Base-by-base conservation (phyloP, 1,140 invertebrate genomes). In the Anastrepha obliqua region DNA sequence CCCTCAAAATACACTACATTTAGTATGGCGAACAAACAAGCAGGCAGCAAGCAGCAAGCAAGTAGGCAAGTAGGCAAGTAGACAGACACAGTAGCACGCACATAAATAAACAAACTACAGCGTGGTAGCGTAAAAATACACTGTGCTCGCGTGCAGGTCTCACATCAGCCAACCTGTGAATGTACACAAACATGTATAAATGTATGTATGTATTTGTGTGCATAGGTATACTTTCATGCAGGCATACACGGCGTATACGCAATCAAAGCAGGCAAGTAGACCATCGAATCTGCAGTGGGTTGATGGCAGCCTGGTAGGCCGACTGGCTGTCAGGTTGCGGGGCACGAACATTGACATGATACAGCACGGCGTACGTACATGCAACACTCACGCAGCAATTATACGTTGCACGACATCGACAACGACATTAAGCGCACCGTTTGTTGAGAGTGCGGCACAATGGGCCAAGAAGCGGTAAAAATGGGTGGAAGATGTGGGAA, bases 21-120 rank as follows among this genome's bases (percentile, higher is more conserved):
- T 17, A 29, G 17, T 42, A 81, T n/a, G 17, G 74, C n/a, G 44
- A 55, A 47, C 47, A 81, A 58, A 42, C 74, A 81, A 20, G 5
- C 39, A 44, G 65, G 65, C 67, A 44, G 39, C 42, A 20, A 11
- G 65, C 67, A 44, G 39, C 42, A 20, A 11, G 51, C 51, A 11
- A 8, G 51, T 11, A 55, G 11, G 51, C 51, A 8, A 11, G 20
- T 8, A n/a, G 64, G n/a, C 64, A 65, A 65, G 51, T 11, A 55
- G 42, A 47, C 67, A 74, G 39, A 8, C 29, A 44, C 67, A 44
- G 15, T 1, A 11, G 15, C 67, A 74, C 67, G 67, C 67, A 74
- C 15, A 74, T 74, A 74, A 74, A 74, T 44, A 74, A 74, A 74
- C 67, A 44, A 74, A 44, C 39, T 74, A 74, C 67, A 74, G 39